phyloP scores from a whole-genome alignment of 2,888 invertebrate species.

The Ceraclea dissimilis region DNA sequence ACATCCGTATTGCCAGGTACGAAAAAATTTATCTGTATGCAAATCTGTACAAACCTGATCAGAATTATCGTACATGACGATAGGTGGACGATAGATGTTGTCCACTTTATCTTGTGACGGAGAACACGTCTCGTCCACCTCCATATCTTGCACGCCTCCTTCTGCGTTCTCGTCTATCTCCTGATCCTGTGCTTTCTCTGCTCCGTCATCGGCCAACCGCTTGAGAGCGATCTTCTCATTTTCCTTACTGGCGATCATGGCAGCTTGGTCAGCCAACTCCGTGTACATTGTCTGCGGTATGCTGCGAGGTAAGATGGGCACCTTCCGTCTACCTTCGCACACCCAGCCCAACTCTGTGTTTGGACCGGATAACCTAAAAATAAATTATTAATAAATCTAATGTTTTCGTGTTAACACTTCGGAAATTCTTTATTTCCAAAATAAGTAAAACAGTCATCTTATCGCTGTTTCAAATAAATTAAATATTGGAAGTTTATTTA shows the following conservation, averaged over 20 bases:
- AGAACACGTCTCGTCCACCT: constrained; percentile 28
- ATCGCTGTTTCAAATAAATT: too few relatives aligned
- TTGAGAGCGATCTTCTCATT: constrained; percentile 44
- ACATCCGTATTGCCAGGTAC: too few relatives aligned
- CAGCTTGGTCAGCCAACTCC: constrained; percentile 73
- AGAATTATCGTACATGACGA: constrained; percentile 45
- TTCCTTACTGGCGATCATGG: constrained; percentile 55
- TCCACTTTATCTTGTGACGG: constrained; percentile 11
- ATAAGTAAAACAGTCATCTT: too few relatives aligned
- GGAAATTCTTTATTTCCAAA: too few relatives aligned
- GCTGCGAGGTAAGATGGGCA: constrained; percentile 77
- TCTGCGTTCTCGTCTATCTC: constrained; percentile 38
- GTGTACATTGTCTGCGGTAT: constrained; percentile 80
- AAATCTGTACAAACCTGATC: constrained; percentile 26
- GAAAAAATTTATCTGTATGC: too few relatives aligned
- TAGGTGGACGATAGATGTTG: constrained; percentile 36
- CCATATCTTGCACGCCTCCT: constrained; percentile 36
- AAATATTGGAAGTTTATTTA: too few relatives aligned
- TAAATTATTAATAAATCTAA: neutral
- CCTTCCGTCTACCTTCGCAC: constrained; percentile 75
- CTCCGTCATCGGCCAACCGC: constrained; percentile 36
- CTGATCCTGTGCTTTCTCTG: constrained; percentile 29
- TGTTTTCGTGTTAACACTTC: too few relatives aligned
- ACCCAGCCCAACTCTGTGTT: constrained; percentile 73
- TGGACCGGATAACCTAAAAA: constrained; percentile 53